Base-by-base conservation (phyloP, 2,797 vertebrate species). In the Enteromius paludinosus region DNA sequence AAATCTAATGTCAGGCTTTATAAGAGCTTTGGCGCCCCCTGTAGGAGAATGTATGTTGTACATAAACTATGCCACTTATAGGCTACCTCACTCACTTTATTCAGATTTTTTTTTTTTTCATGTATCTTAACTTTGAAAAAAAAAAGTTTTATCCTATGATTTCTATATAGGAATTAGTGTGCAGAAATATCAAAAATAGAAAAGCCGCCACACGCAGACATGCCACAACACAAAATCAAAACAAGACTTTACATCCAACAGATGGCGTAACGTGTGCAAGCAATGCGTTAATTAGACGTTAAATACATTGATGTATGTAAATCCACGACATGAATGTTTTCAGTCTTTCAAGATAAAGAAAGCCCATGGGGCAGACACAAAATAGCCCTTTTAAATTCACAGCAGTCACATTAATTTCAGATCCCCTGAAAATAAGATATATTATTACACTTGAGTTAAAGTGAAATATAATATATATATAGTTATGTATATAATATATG, bases 241-340 rank as follows among this genome's bases (percentile, higher is more conserved):
- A 52, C 25, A 23, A 33, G 5, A 38, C 54, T 61, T 18, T 33
- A 25, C n/a, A 33, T 78, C 82, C 85, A 78, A 70, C 66, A 84
- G 74, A 78, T 76, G 85, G 81, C 78, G 84, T 70, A 74, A 47
- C 43, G 30, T 52, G 47, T 68, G n/a, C 43, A 35, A 33, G 45
- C 43, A 62, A 43, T 8, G 23, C 5, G 20, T 28, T 59, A 43
- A 59, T 59, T 20, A 79, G 2, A 59, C 7, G 12, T 70, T 71
- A 23, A 61, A n/a, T 61, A 28, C 35, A 9, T 45, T 68, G 15
- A 56, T 45, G 11, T 17, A 35, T 71, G 41, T 62, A 71, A 35
- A 80, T 33, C 7, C 2, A 43, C 3, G 5, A 43, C 5, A 65
- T 14, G 4, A 30, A 18, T 18, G 25, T 25, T 25, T 33, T 33